A percentile compares a stretch with the other conserved stretches of the same genome.
Evolutionary conservation across 2,888 invertebrate genomes (phyloP).

Genomic region (Acanthosepion esculentum): DNA sequence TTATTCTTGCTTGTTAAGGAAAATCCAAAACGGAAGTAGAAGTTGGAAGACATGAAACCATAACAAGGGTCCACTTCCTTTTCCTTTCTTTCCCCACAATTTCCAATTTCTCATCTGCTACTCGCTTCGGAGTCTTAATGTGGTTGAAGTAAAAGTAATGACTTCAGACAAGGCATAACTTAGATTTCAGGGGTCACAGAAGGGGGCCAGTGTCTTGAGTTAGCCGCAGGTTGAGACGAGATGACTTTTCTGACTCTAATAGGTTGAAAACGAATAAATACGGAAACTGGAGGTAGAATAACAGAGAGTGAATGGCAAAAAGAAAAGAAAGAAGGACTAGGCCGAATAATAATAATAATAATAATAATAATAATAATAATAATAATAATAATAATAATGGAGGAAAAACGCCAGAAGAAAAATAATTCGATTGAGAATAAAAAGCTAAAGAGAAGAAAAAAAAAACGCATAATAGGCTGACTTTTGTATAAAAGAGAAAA

Average conservation of each 20-base stretch:
- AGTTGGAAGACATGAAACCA: background rate
- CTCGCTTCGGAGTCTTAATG: background rate
- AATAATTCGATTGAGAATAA: background rate
- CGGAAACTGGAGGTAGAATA: background rate
- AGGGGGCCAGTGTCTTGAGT: background rate
- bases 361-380: background rate
- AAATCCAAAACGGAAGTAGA: background rate
- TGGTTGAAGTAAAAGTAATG: background rate
- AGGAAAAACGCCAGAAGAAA: background rate
- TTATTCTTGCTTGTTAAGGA: background rate
- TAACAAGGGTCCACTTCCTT: conserved; percentile 13
- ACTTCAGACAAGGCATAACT: background rate
- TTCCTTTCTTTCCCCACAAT: background rate
- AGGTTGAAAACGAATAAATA: background rate
- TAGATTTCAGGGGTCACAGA: background rate
- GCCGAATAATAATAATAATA: background rate
- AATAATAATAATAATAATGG: no score
- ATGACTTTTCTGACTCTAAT: background rate
- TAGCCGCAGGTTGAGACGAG: background rate
- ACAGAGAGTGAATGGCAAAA: background rate
- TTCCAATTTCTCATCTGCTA: background rate
- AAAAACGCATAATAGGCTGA: background rate
- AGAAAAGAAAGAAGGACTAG: background rate
- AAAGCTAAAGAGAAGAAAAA: background rate
- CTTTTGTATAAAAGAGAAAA: no score